Conservation (phyloP, 2,113 vertebrate genomes). For the Chaetura pelagica region DNA sequence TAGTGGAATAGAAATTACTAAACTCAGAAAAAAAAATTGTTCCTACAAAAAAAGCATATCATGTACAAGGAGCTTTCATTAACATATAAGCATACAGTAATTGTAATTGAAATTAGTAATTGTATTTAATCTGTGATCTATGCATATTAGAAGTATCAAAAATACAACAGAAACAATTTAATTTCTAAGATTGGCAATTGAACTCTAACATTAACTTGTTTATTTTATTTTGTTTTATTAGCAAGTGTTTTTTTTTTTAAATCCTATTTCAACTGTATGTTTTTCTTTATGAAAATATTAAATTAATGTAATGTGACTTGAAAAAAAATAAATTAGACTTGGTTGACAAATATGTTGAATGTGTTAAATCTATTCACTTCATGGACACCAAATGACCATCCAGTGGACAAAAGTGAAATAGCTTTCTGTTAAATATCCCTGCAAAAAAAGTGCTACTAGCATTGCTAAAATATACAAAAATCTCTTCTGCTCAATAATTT, state of each 20-base stretch:
- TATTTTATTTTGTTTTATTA: not conserved
- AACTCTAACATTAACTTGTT: not conserved
- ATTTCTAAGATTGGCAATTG: not conserved
- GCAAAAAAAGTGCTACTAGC: not conserved
- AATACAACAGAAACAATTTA: not conserved
- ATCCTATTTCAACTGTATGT: not conserved
- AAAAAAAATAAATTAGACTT: not conserved
- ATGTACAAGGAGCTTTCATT: not conserved
- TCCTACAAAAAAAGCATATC: not conserved
- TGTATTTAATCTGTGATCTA: not conserved
- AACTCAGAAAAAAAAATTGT: not conserved
- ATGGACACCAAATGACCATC: not conserved
- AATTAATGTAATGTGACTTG: not conserved
- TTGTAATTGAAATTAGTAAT: not conserved
- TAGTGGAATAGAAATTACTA: not conserved
- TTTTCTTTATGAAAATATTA: not conserved
- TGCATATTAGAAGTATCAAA: not conserved
- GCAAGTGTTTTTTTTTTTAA: not conserved
- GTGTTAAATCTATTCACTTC: not conserved
- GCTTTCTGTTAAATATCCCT: not conserved
- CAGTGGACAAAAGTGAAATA: conserved; percentile 21
- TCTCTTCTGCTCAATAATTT: not conserved
- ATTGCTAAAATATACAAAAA: not conserved
- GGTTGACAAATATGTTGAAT: not conserved
- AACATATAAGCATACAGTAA: not conserved